A percentile compares a stretch with the other conserved stretches of the same genome.
phyloP scores from a whole-genome alignment of 2,113 vertebrate species.

The Pteropus alecto region DNA sequence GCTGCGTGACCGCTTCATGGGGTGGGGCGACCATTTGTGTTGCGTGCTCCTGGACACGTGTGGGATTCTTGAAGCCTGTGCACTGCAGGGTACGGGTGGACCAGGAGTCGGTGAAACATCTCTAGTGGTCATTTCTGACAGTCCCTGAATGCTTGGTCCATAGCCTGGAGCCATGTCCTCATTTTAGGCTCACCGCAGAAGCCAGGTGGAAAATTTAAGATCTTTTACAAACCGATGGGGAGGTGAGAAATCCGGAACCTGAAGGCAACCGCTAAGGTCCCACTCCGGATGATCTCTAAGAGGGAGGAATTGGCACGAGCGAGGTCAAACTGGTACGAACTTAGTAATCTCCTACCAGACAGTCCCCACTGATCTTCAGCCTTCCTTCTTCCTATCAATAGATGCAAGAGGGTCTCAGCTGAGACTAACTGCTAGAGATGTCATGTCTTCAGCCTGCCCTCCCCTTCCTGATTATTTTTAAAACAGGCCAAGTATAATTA shows the following conservation, averaged over 20 bases:
- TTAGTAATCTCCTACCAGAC: neutral
- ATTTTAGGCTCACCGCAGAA: neutral
- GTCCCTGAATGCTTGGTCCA: neutral
- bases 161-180: fast-evolving
- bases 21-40: too few species aligned
- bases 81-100: neutral
- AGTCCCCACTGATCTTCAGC: neutral
- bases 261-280: neutral
- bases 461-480: neutral
- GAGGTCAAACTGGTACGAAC: neutral
- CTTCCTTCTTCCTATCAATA: neutral
- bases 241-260: neutral
- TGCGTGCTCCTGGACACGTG: fast-evolving
- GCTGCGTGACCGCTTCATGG: fast-evolving
- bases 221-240: neutral
- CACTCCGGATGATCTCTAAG: neutral
- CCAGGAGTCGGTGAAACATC: neutral
- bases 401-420: neutral
- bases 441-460: neutral
- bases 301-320: neutral
- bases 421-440: neutral
- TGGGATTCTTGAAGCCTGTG: neutral
- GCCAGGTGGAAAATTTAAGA: neutral
- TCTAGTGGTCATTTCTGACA: neutral
- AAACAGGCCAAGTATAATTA: neutral